phyloP scores from a whole-genome alignment of 2,113 vertebrate genomes.

The Ammodytes marinus region DNA sequence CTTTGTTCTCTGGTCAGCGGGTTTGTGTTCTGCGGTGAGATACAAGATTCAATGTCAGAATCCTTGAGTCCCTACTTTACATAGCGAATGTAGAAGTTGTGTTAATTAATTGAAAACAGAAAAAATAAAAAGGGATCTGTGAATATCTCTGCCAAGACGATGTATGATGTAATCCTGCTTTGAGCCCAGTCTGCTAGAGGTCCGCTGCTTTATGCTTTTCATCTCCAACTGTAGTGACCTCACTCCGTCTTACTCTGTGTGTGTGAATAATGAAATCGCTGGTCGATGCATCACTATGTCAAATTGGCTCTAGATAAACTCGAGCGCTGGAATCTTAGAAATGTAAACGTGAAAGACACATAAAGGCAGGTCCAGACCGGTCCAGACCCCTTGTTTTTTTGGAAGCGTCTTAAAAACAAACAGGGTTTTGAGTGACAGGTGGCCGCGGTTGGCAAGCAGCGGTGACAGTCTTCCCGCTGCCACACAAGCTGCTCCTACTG shows the following conservation, averaged over 20 bases:
- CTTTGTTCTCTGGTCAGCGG: background rate
- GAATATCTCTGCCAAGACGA: background rate
- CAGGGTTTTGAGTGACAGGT: slow-evolving; percentile 74
- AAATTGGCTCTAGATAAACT: background rate
- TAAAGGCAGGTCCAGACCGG: background rate
- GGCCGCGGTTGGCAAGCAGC: slow-evolving; percentile 72
- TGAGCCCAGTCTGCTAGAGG: background rate
- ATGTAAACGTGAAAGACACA: background rate
- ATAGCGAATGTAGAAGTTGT: background rate
- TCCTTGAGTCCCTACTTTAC: background rate
- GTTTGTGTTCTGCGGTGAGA: slow-evolving; percentile 34
- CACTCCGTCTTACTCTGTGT: background rate
- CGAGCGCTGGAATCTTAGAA: background rate
- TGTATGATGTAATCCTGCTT: background rate
- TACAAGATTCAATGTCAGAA: background rate
- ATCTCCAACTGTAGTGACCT: background rate
- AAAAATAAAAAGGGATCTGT: background rate
- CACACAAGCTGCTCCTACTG: slow-evolving; percentile 80
- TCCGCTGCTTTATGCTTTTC: background rate
- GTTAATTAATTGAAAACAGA: background rate
- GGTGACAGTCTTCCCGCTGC: slow-evolving; percentile 80
- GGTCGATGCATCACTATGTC: background rate
- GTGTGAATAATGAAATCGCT: background rate
- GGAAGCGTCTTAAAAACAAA: slow-evolving; percentile 44
- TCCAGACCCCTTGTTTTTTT: too few species aligned